phyloP scores from a whole-genome alignment of 2,888 invertebrate species.

The Leucozona laternaria region DNA sequence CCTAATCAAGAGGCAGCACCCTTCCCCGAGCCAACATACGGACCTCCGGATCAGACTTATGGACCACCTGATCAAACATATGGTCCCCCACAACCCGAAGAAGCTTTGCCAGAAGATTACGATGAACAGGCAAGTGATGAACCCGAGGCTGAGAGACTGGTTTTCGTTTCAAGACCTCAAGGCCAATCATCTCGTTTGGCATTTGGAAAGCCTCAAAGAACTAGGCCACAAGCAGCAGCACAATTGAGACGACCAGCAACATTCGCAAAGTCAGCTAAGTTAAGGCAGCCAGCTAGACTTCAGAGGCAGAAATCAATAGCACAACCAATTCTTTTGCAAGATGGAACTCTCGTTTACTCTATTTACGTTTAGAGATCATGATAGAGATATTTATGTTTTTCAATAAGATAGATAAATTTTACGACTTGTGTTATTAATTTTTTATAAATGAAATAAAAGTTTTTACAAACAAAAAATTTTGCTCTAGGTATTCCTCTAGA shows the following conservation, averaged over 20 bases:
- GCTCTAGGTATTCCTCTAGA: no score
- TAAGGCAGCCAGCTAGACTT: slow-evolving; percentile 41
- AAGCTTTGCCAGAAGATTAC: slow-evolving; percentile 24
- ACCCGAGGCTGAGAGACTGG: slow-evolving; percentile 59
- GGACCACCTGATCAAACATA: slow-evolving; percentile 62
- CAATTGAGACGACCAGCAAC: slow-evolving; percentile 17
- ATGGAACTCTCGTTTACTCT: slow-evolving; percentile 68
- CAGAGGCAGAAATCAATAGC: slow-evolving; percentile 23
- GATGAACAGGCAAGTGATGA: slow-evolving; percentile 59
- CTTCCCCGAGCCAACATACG: slow-evolving; percentile 48
- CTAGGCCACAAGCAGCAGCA: slow-evolving; percentile 21
- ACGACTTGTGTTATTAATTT: slow-evolving; percentile 13
- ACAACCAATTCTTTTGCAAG: slow-evolving; percentile 51
- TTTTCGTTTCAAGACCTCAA: slow-evolving; percentile 28
- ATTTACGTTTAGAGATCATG: slow-evolving; percentile 44
- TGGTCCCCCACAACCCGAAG: slow-evolving; percentile 46
- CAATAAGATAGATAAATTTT: background rate
- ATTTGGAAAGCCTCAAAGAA: slow-evolving; percentile 4
- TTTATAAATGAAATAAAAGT: slow-evolving; percentile 19
- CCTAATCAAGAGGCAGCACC: slow-evolving; percentile 53
- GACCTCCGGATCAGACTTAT: slow-evolving; percentile 57
- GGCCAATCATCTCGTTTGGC: slow-evolving; percentile 29
- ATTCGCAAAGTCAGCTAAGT: slow-evolving; percentile 32
- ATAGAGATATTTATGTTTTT: slow-evolving; percentile 2
- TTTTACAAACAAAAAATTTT: background rate